A percentile compares a stretch with the other conserved stretches of the same genome.
Evolutionary conservation across 2,797 vertebrate species (phyloP).

Genomic region (Orientallactaga sibirica): DNA sequence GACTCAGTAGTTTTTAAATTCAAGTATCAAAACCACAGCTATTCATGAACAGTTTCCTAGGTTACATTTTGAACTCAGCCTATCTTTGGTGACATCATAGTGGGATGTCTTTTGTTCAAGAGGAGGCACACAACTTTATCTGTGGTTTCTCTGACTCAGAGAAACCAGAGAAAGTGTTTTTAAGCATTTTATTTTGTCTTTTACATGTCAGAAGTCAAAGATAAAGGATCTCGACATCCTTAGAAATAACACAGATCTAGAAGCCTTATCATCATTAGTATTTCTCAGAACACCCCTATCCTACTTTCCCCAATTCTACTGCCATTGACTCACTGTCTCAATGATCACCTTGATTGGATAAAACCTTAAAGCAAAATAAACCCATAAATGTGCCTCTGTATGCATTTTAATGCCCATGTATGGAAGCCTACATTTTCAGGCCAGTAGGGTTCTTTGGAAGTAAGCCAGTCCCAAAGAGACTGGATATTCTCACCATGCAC

Average conservation of each 20-base stretch:
- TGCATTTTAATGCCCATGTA: slow-evolving; percentile 9
- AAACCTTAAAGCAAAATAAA: slow-evolving; percentile 41
- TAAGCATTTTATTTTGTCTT: slow-evolving; percentile 53
- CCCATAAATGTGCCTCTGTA: not conserved
- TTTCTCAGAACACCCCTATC: not conserved
- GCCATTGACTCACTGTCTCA: not conserved
- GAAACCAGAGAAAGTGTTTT: slow-evolving; percentile 63
- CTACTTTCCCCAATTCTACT: not conserved
- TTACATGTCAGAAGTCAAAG: slow-evolving; percentile 58
- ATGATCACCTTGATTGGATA: not conserved
- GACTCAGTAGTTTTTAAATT: slow-evolving; percentile 45
- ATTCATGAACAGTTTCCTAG: slow-evolving; percentile 57
- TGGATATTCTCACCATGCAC: slow-evolving; percentile 43
- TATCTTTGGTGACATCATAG: slow-evolving; percentile 65
- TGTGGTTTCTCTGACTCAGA: slow-evolving; percentile 63
- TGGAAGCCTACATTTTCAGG: not conserved
- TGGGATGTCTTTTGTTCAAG: slow-evolving; percentile 57
- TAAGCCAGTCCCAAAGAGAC: not conserved
- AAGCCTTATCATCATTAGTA: slow-evolving; percentile 3
- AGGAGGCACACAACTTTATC: not conserved
- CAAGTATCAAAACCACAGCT: slow-evolving; percentile 40
- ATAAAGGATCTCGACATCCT: slow-evolving; percentile 31
- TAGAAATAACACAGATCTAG: slow-evolving; percentile 31
- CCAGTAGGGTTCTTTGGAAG: not conserved
- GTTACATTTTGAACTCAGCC: slow-evolving; percentile 44